These are phyloP conservation scores for Caligus rogercresseyi DNA, from an alignment of 1,140 invertebrate species.

Conservation along the genomic window DNA sequence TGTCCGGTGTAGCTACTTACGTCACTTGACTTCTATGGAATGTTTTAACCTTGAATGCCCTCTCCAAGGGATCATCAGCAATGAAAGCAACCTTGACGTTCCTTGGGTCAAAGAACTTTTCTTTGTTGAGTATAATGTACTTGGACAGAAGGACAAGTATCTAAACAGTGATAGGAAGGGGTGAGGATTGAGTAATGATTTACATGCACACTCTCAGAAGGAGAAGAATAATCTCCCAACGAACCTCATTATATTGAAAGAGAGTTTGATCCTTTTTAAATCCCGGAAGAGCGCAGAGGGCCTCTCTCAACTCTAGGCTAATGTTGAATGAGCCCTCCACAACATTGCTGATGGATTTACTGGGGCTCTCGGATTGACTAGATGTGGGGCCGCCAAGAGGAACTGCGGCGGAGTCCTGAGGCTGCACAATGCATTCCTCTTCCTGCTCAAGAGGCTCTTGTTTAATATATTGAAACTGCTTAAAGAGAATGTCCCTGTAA, in stretches of 20 bases:
- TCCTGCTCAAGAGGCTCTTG: too few relatives aligned
- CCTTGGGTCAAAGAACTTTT: slow-evolving; percentile 6
- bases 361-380: too few relatives aligned
- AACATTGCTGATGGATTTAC: too few relatives aligned
- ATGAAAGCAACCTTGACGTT: slow-evolving; percentile 16
- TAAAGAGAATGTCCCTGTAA: too few relatives aligned
- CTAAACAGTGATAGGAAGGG: background rate
- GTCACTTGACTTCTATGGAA: slow-evolving; percentile 19
- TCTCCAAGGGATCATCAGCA: background rate
- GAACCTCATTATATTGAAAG: background rate
- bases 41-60: slow-evolving; percentile 12
- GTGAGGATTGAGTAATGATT: background rate
- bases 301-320: background rate
- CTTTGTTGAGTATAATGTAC: slow-evolving; percentile 12
- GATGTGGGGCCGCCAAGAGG: too few relatives aligned
- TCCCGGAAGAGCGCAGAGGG: background rate
- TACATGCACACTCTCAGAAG: background rate
- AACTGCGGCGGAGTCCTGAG: too few relatives aligned
- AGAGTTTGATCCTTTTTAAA: background rate
- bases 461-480: too few relatives aligned
- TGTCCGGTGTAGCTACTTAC: slow-evolving; percentile 11
- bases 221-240: background rate
- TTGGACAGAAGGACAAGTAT: background rate
- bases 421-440: too few relatives aligned
- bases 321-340: background rate